phyloP scores from a whole-genome alignment of 2,113 vertebrate genomes.

The Zapus hudsonius region DNA sequence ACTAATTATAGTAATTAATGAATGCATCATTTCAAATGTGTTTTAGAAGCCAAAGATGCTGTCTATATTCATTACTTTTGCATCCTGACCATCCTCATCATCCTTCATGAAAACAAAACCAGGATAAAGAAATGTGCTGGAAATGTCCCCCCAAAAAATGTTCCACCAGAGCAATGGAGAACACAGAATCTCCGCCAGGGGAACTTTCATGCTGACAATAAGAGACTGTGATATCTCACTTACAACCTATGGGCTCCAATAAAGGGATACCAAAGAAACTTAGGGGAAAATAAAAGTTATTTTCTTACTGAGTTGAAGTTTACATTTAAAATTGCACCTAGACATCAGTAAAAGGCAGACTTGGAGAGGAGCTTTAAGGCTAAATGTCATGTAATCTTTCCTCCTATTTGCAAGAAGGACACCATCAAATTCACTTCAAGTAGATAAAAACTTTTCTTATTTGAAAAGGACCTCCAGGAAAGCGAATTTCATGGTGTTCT shows the following conservation, averaged over 20 bases:
- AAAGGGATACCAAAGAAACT: not conserved
- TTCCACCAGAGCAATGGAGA: not conserved
- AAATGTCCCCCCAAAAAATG: not conserved
- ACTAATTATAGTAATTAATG: not conserved
- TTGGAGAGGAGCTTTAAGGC: not conserved
- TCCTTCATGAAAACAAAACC: not conserved
- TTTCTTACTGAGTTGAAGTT: not conserved
- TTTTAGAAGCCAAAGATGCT: not conserved
- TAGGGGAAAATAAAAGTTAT: not conserved
- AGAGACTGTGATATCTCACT: not conserved
- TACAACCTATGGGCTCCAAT: too few species aligned
- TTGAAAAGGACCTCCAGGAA: not conserved
- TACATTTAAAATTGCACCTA: slow-evolving; percentile 28
- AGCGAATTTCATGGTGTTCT: not conserved
- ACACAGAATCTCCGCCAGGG: not conserved
- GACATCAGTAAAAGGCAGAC: not conserved
- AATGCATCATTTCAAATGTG: not conserved
- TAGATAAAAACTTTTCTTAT: not conserved
- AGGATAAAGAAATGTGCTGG: not conserved
- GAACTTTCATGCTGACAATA: not conserved
- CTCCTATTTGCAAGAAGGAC: slow-evolving; percentile 5
- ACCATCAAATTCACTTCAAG: not conserved
- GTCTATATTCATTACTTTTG: not conserved
- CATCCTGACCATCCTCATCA: not conserved
- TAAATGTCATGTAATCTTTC: slow-evolving; percentile 4